These are phyloP conservation scores for Calephelis nemesis DNA, from an alignment of 1,140 invertebrate genomes.

Conservation along the genomic window DNA sequence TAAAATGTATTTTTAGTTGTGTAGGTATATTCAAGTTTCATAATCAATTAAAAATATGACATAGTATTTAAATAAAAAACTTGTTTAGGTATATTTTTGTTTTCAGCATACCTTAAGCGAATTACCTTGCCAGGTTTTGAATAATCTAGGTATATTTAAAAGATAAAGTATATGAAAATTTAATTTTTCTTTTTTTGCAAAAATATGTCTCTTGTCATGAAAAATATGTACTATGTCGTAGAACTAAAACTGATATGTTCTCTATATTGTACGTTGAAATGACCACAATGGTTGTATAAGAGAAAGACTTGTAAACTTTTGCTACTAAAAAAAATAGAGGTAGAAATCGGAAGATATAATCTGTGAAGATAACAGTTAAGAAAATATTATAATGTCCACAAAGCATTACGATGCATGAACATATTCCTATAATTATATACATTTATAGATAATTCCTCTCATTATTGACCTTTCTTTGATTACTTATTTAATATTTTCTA, in stretches of 20 bases:
- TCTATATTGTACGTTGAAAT: constrained; percentile 56
- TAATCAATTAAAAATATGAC: too few species aligned
- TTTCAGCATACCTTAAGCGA: neutral
- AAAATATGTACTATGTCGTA: constrained; percentile 44
- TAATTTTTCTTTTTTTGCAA: constrained; percentile 28
- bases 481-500: constrained; percentile 64
- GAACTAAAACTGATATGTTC: constrained; percentile 61
- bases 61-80: too few species aligned
- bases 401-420: constrained; percentile 48
- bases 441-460: constrained; percentile 71
- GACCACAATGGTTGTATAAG: constrained; percentile 26
- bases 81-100: too few species aligned
- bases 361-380: constrained; percentile 36
- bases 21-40: too few species aligned
- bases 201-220: constrained; percentile 41
- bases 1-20: too few species aligned
- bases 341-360: constrained; percentile 47
- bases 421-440: constrained; percentile 65
- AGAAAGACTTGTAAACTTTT: constrained; percentile 20
- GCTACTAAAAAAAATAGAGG: constrained; percentile 43
- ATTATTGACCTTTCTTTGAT: constrained; percentile 72
- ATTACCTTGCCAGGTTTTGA: neutral
- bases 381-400: constrained; percentile 33
- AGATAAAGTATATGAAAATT: constrained; percentile 19
- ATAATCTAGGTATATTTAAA: neutral